A percentile compares a stretch with the other conserved stretches of the same genome.
Evolutionary conservation across 2,113 vertebrate species (phyloP).

Genomic region (Meleagris gallopavo): DNA sequence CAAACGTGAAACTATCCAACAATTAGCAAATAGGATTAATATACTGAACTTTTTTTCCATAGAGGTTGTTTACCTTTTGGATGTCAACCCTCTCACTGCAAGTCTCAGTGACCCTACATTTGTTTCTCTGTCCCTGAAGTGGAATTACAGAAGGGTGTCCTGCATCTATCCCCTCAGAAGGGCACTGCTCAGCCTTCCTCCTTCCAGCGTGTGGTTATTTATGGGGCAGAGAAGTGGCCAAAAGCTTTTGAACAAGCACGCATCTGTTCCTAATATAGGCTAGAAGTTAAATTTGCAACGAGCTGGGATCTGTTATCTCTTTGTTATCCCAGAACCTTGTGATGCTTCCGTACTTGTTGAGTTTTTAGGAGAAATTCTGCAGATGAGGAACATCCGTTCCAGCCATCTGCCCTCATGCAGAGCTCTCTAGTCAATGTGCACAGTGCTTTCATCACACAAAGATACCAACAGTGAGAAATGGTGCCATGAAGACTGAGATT

Average conservation of each 20-base stretch:
- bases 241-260: neutral
- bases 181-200: no score
- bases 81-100: neutral
- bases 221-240: neutral
- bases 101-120: accelerated
- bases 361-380: neutral
- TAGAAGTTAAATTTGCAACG: accelerated
- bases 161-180: neutral
- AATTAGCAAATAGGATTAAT: neutral
- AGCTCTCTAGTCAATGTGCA: neutral
- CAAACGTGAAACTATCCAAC: neutral
- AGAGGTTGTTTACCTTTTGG: accelerated
- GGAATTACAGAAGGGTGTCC: neutral
- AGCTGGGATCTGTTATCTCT: neutral
- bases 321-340: neutral
- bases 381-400: neutral
- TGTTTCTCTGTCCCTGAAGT: accelerated
- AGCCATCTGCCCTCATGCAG: accelerated
- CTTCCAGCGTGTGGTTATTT: accelerated
- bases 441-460: accelerated
- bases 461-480: neutral
- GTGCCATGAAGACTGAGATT: accelerated
- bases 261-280: neutral
- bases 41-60: accelerated
- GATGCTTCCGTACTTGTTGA: accelerated